Conservation (phyloP, 2,797 vertebrate species). For the Thalassophryne amazonica region DNA sequence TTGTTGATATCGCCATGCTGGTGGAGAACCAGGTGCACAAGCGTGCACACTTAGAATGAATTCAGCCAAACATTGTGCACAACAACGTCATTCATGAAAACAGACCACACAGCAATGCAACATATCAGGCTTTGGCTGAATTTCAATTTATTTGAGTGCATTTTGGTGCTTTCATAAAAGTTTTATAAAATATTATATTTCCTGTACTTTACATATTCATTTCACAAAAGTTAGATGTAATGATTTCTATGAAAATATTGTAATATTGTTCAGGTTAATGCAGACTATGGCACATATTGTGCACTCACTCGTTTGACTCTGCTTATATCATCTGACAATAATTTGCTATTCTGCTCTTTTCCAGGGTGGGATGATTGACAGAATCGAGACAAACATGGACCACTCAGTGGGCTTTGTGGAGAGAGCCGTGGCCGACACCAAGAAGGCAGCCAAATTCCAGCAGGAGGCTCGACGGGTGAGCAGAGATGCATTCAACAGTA, state of each 20-base stretch:
- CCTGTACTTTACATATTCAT: too few species aligned
- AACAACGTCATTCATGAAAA: neutral
- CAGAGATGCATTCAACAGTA: neutral
- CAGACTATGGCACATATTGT: too few species aligned
- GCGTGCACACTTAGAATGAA: neutral
- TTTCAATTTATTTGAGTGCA: too few species aligned
- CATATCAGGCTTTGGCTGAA: too few species aligned
- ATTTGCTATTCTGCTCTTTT: neutral
- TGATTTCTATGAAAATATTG: too few species aligned
- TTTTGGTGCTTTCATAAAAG: too few species aligned
- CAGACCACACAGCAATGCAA: too few species aligned
- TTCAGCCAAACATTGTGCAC: too few species aligned
- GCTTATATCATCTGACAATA: neutral
- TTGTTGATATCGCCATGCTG: conserved; percentile 94
- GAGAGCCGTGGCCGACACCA: conserved; percentile 91
- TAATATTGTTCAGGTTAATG: too few species aligned
- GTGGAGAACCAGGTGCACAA: conserved; percentile 77
- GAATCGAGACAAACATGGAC: conserved; percentile 97
- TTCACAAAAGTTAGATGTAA: too few species aligned
- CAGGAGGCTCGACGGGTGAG: conserved; percentile 94
- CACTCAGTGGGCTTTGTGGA: conserved; percentile 95
- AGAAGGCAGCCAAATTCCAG: conserved; percentile 94
- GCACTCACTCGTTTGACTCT: neutral
- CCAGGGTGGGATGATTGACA: conserved; percentile 93
- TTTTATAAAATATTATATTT: too few species aligned